Evolutionary conservation across 1,140 invertebrate species (phyloP), one percentile per base, ranked within the genome.

Genomic region (Camponotus vicinus): DNA sequence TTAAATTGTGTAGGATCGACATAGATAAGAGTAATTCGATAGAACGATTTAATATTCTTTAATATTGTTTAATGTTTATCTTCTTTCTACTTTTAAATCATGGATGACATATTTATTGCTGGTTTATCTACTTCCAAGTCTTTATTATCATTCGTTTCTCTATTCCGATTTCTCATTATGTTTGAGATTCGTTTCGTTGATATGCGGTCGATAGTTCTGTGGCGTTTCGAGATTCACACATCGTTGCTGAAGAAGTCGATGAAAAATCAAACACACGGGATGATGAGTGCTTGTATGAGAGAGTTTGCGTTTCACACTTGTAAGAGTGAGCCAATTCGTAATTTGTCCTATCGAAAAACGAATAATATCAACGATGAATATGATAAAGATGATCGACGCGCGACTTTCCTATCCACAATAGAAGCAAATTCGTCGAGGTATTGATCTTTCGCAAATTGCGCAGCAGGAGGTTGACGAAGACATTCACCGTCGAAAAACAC

Each of bases 391-490:
- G 52, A 42, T 79, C 34, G 77, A 18, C 49, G 27, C 32, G 1
- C 40, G 40, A 32, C 40, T 52, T 75, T 61, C 15, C 27, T 32
- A 57, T 61, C 40, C 8, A 27, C 57, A 55, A 49, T 21, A 63
- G 42, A 75, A 75, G 57, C 69, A 13, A 18, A 71, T 27, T 18
- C 37, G 32, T 37, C 57, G 27, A 57, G 69, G 8, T 73, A 83
- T 83, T 42, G 69, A 83, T 83, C 49, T 80, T 18, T 37, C 69
- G 55, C 67, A 37, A 59, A 59, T 73, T 40, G 79, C 67, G 55
- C 79, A 45, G 55, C 69, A 63, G 57, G 55, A 83, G 40, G 55
- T 83, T 55, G 79, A 73, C 40, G 40, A 75, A 75, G 79, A 52
- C 15, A 15, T 40, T 70, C 77, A 40, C n/a, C 45, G 45, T 80